Evolutionary conservation across 2,113 vertebrate genomes (phyloP), one percentile per base, ranked within the genome.

Genomic region (Macquaria ambigua): DNA sequence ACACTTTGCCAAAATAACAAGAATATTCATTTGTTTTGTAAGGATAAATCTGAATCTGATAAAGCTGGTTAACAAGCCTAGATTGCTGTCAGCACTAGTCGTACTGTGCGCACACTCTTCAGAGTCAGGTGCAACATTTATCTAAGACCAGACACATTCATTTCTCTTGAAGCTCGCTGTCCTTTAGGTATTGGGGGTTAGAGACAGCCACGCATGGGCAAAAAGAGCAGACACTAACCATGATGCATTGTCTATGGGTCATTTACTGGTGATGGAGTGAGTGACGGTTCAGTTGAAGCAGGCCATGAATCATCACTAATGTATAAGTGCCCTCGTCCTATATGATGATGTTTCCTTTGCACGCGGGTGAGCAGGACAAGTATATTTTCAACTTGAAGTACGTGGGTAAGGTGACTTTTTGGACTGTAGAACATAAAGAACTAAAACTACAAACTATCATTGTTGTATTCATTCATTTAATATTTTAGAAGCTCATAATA

Each of bases 131-230:
- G n/a, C 41, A 79, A 52, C 74, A 84, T 93, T 92, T 73, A 81
- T 90, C 66, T 76, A 46, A 18, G 28, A 37, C n/a, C 5, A 67
- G 50, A 79, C 77, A 72, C 63, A 25, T 75, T 81, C 23, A 69
- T 89, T 75, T 75, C 48, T 84, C 82, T 74, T 55, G 50, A 48
- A 83, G 77, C 79, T 82, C 23, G 50, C 81, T 90, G 87, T 93
- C 87, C 90, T 92, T 84, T 82, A 74, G 85, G 86, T 92, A 91
- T 94, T 83, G 86, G 83, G 78, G 80, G 89, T 92, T 85, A 81
- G 74, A 87, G 48, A 61, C 75, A 78, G 55, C 84, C 48, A 64
- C 7, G 41, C 81, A 80, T 63, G 46, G 68, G 63, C 53, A 79
- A 68, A 83, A 68, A 74, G 80, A 64, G 46, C 79, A 81, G 55